Percentiles rank a stretch among this genome's conserved stretches.
These are phyloP conservation scores for Tupiocoris notatus DNA, from an alignment of 2,888 invertebrate species.

Conservation along the genomic window DNA sequence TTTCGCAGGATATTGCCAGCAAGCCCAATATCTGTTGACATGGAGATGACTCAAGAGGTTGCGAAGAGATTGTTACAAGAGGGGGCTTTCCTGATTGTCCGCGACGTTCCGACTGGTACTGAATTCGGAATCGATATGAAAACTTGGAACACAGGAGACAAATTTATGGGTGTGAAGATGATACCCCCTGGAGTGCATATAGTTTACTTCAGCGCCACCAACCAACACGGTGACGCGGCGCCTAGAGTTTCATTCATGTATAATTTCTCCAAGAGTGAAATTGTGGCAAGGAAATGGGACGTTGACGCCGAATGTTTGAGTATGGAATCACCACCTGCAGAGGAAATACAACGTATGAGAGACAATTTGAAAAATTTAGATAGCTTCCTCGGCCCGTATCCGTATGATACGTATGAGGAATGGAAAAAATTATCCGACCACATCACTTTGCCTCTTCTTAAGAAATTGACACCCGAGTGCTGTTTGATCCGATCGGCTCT, in stretches of 20 bases:
- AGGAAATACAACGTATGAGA: conserved; percentile 65
- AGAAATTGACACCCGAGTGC: conserved; percentile 67
- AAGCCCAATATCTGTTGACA: no score
- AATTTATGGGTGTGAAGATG: conserved; percentile 96
- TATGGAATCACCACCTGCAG: conserved; percentile 61
- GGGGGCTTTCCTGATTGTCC: conserved; percentile 79
- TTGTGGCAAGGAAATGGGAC: conserved; percentile 88
- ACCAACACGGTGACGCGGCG: conserved; percentile 57
- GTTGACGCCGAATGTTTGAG: conserved; percentile 69
- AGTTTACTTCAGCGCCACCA: conserved; percentile 73
- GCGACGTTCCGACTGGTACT: conserved; percentile 84
- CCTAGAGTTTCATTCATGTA: conserved; percentile 81
- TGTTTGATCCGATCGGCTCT: conserved; percentile 77
- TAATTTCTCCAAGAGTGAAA: conserved; percentile 75
- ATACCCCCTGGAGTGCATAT: conserved; percentile 96
- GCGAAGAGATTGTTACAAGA: conserved; percentile 74
- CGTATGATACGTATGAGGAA: conserved; percentile 80
- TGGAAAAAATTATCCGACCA: conserved; percentile 78
- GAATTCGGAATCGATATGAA: conserved; percentile 96
- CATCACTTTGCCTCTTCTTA: conserved; percentile 60
- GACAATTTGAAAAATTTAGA: conserved; percentile 72
- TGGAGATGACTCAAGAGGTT: conserved; percentile 56
- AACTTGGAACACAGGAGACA: conserved; percentile 84
- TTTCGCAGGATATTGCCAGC: no score
- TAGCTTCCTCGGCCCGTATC: conserved; percentile 82